phyloP scores from a whole-genome alignment of 2,797 vertebrate species.

The Anabas testudineus region DNA sequence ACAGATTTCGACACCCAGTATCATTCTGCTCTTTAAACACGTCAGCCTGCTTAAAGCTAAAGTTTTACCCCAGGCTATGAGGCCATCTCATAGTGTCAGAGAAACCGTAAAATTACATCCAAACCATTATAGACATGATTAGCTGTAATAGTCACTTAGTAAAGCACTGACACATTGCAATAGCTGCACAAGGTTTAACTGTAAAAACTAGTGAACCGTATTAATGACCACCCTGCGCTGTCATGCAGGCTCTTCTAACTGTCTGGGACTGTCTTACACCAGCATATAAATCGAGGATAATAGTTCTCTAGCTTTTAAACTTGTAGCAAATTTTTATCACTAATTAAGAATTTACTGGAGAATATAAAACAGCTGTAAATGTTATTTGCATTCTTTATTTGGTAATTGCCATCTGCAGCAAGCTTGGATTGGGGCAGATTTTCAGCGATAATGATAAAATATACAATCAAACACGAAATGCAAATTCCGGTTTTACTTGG shows the following conservation, averaged over 20 bases:
- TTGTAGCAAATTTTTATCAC: slow-evolving; percentile 2
- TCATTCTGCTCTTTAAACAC: slow-evolving; percentile 52
- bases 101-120: slow-evolving; percentile 59
- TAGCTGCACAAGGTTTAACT: slow-evolving; percentile 47
- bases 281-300: slow-evolving; percentile 18
- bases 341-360: neutral
- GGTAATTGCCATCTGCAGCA: slow-evolving; percentile 33
- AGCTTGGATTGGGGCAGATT: slow-evolving; percentile 25
- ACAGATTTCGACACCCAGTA: too few relatives aligned
- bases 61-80: slow-evolving; percentile 49
- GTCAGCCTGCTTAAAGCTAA: slow-evolving; percentile 36
- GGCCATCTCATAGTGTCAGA: slow-evolving; percentile 42
- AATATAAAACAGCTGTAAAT: slow-evolving; percentile 21
- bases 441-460: slow-evolving; percentile 28
- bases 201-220: slow-evolving; percentile 46
- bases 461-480: slow-evolving; percentile 30
- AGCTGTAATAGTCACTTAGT: slow-evolving; percentile 72
- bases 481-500: slow-evolving; percentile 2
- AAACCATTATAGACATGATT: slow-evolving; percentile 57
- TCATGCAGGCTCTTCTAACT: slow-evolving; percentile 27
- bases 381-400: slow-evolving; percentile 35
- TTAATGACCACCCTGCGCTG: slow-evolving; percentile 28
- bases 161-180: slow-evolving; percentile 56
- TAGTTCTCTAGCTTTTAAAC: slow-evolving; percentile 16
- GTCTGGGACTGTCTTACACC: slow-evolving; percentile 2